Evolutionary conservation across 2,797 vertebrate genomes (phyloP), one percentile per base, ranked within the genome.

Genomic region (Streptopelia turtur): DNA sequence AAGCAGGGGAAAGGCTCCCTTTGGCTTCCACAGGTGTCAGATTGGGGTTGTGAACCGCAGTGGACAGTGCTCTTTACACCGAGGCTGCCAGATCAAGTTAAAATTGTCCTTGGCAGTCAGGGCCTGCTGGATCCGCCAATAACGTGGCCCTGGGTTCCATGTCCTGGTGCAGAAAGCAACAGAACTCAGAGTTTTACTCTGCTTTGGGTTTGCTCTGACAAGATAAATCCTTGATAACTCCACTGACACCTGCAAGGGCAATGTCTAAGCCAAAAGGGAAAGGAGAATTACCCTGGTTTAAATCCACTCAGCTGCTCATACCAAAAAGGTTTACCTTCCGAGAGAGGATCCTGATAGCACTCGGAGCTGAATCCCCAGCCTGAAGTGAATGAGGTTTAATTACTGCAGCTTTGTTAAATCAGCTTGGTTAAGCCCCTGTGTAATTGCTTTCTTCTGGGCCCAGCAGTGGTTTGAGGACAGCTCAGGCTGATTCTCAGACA

Each of bases 401-500:
- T 97, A 97, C 93, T 94, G 83, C 64, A 83, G 95, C 94, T 95
- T 95, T 94, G 92, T 96, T 95, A 95, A 95, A 96, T 94, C 92
- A 96, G 94, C 87, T 90, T 30, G 0, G 83, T 87, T 96, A 96
- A 97, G 84, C 75, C 75, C 78, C 82, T 97, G 87, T 83, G 75
- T 95, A 96, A 95, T 95, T 92, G 90, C 92, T 89, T 94, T 94
- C 83, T 96, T 91, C 83, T 76, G 80, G 90, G 80, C 93, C 83
- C 80, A 87, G 88, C 35, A 91, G 66, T 84, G 90, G 95, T 94
- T 95, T 94, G 93, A 95, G 95, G 94, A 95, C 88, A 96, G 74
- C 63, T 76, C 69, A 49, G 70, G 60, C 70, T 88, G 66, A 47
- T 84, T 86, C 82, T 89, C 66, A 66, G 74, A 81, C 2, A 8